Base-by-base conservation (phyloP, 2,888 invertebrate species). In the Machimus rusticus region DNA sequence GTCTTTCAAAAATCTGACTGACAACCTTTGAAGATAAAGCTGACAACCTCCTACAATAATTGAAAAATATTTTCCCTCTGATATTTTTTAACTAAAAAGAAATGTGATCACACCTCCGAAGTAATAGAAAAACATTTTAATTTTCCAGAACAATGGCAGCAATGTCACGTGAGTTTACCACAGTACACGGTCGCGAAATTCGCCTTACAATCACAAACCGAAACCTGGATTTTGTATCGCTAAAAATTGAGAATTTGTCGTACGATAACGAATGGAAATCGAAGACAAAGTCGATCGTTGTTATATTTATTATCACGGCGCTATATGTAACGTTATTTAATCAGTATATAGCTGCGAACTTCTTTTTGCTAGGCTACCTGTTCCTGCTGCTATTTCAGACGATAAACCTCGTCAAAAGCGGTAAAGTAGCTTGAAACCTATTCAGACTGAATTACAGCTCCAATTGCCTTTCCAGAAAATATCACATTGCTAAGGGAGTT, bases 401-500 rank as follows among this genome's bases (percentile, higher is more conserved):
- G 37, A 16, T 86, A 3, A 66, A 87, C 19, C 43, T 87, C 9
- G 34, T 87, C 14, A 87, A 87, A 31, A 43, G n/a, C 14, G 87
- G 87, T 86, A 66, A 1, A 55, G n/a, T 1, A 6, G 0, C 2
- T 28, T 43, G 16, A 84, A 43, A 39, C 19, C 9, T 19, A 4
- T 14, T 84, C 19, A 19, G 14, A 74, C 28, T 79, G 34, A 34
- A 5, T 34, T 34, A 31, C 28, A 74, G 5, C 23, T 39, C 19
- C 34, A 31, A 85, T 39, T 9, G 9, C 9, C 74, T 76, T 89
- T 88, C 1, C 85, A 93, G 93, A 93, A 89, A 91, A 89, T 66
- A 81, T 92, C 28, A 88, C 91, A 19, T 89, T 91, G 14, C 90
- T 92, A n/a, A 90, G 91, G 87, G 92, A 92, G 81, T 90, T 93